Percentiles rank a stretch among this genome's conserved stretches.
These are phyloP conservation scores for Idaea aversata DNA, from an alignment of 2,888 invertebrate species.

Conservation along the genomic window DNA sequence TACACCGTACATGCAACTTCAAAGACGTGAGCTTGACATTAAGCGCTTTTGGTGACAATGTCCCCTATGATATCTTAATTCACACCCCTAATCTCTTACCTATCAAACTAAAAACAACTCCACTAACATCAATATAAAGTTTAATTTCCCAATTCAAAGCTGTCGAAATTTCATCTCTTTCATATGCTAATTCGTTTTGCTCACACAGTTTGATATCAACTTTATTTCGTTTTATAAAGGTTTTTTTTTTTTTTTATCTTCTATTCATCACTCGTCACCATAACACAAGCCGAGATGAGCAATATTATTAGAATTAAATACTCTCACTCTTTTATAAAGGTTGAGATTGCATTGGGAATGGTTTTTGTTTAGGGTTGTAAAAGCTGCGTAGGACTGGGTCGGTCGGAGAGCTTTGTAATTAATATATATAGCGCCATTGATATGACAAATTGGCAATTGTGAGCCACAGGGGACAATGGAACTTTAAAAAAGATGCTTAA, in stretches of 20 bases:
- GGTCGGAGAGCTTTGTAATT: conserved; percentile 60
- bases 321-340: not conserved
- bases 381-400: not conserved
- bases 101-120: not conserved
- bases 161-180: not conserved
- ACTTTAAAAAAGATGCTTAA: not conserved
- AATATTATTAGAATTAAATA: too few relatives aligned
- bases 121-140: not conserved
- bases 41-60: conserved; percentile 55
- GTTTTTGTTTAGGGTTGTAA: not conserved
- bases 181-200: not conserved
- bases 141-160: not conserved
- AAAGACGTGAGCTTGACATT: conserved; percentile 72
- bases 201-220: not conserved
- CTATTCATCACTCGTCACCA: too few relatives aligned
- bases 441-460: conserved; percentile 65
- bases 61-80: conserved; percentile 74
- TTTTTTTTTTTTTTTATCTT: too few relatives aligned
- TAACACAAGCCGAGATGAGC: too few relatives aligned
- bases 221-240: too few relatives aligned
- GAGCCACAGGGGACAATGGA: not conserved
- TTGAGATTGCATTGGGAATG: not conserved
- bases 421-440: conserved; percentile 74
- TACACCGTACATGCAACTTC: conserved; percentile 54
- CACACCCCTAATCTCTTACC: conserved; percentile 66